Conservation (phyloP, 2,797 vertebrate species). For the Synaphobranchus kaupii region DNA sequence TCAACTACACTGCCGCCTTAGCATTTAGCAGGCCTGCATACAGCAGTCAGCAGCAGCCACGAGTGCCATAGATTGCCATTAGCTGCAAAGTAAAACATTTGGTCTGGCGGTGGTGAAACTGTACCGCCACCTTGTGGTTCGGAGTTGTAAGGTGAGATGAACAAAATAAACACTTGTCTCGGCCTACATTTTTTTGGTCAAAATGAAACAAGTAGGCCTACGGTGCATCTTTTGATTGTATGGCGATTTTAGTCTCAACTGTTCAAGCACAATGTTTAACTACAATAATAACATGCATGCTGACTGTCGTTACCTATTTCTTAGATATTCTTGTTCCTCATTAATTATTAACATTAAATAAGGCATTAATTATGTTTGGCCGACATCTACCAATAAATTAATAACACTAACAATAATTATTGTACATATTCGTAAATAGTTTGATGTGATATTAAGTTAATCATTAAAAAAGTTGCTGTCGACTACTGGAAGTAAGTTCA, state of each 20-base stretch:
- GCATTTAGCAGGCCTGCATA: neutral
- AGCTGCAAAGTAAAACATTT: neutral
- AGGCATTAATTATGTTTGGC: too few species aligned
- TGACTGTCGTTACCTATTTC: too few species aligned
- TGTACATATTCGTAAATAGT: neutral
- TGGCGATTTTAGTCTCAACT: too few species aligned
- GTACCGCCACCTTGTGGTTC: conserved; percentile 34
- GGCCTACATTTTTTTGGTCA: neutral
- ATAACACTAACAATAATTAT: neutral
- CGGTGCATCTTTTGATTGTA: too few species aligned
- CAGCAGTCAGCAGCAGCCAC: neutral
- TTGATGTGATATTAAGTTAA: too few species aligned
- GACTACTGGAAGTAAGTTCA: too few species aligned
- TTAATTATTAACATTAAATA: too few species aligned
- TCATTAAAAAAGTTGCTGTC: too few species aligned
- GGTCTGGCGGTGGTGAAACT: neutral
- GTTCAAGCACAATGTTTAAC: too few species aligned
- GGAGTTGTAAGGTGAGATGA: conserved; percentile 45
- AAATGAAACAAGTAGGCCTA: neutral
- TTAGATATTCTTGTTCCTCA: too few species aligned
- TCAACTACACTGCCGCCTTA: neutral
- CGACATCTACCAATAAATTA: neutral
- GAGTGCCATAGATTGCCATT: neutral
- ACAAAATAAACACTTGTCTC: too few species aligned
- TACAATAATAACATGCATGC: too few species aligned